Evolutionary conservation across 2,888 invertebrate genomes (phyloP).

Genomic region (Rhogogaster chlorosoma): DNA sequence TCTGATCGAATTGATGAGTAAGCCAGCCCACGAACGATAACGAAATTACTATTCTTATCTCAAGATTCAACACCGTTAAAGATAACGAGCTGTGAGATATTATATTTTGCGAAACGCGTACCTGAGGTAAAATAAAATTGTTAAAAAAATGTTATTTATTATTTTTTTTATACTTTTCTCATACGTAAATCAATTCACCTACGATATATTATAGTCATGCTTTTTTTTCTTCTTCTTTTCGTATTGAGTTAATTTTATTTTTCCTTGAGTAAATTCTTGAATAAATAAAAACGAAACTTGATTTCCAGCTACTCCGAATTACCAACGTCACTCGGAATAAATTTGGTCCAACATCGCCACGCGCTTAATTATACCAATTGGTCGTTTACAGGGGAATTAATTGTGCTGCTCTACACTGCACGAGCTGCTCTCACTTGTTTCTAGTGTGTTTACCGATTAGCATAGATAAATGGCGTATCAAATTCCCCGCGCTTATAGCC

Average conservation of each 20-base stretch:
- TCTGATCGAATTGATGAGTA: background rate
- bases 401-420: constrained; percentile 40
- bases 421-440: constrained; percentile 51
- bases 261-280: background rate
- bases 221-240: background rate
- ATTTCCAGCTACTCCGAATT: background rate
- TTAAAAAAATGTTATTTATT: background rate
- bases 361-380: constrained; percentile 36
- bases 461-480: constrained; percentile 24
- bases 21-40: background rate
- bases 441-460: constrained; percentile 32
- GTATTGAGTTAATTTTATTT: background rate
- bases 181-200: too few relatives aligned
- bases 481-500: background rate
- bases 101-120: background rate
- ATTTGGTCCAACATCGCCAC: constrained; percentile 33
- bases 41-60: constrained; percentile 1
- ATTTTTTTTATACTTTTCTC: too few relatives aligned
- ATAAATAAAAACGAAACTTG: background rate
- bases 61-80: background rate
- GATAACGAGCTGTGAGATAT: background rate
- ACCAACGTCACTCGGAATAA: background rate
- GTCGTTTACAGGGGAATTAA: constrained; percentile 12
- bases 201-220: too few relatives aligned
- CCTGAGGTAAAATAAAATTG: background rate